A percentile compares a stretch with the other conserved stretches of the same genome.
Evolutionary conservation across 2,888 invertebrate genomes (phyloP).

Genomic region (Drosophila birchii): DNA sequence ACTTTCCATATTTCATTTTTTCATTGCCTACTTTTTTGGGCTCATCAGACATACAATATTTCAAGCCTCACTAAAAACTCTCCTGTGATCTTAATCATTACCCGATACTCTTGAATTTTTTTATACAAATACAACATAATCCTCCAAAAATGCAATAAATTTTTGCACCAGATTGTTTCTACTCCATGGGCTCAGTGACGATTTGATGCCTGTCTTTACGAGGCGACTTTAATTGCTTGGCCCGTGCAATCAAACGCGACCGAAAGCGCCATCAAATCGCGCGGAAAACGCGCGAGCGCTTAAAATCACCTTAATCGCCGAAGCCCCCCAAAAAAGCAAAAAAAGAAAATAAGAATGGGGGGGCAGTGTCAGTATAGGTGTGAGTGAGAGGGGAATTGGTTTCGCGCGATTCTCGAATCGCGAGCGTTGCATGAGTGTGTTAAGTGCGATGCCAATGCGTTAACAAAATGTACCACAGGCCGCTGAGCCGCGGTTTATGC

Average conservation of each 20-base stretch:
- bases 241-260: conserved; percentile 64
- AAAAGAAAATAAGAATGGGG: too few species aligned
- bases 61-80: not conserved
- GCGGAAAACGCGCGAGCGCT: conserved; percentile 65
- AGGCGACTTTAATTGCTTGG: conserved; percentile 70
- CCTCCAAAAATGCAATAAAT: not conserved
- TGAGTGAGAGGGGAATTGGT: not conserved
- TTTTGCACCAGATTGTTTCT: not conserved
- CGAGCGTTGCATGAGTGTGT: conserved; percentile 58
- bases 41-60: not conserved
- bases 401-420: not conserved
- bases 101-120: not conserved
- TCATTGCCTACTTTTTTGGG: not conserved
- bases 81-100: not conserved
- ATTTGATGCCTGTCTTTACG: conserved; percentile 64
- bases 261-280: conserved; percentile 75
- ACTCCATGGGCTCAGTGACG: conserved; percentile 3
- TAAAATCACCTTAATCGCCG: conserved; percentile 66
- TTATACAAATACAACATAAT: not conserved
- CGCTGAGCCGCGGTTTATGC: conserved; percentile 28
- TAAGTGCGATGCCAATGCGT: conserved; percentile 69
- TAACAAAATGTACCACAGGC: conserved; percentile 59
- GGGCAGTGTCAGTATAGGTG: not conserved
- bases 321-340: not conserved
- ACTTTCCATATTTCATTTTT: not conserved